Conservation (phyloP, 2,113 vertebrate species). For the Tichodroma muraria region DNA sequence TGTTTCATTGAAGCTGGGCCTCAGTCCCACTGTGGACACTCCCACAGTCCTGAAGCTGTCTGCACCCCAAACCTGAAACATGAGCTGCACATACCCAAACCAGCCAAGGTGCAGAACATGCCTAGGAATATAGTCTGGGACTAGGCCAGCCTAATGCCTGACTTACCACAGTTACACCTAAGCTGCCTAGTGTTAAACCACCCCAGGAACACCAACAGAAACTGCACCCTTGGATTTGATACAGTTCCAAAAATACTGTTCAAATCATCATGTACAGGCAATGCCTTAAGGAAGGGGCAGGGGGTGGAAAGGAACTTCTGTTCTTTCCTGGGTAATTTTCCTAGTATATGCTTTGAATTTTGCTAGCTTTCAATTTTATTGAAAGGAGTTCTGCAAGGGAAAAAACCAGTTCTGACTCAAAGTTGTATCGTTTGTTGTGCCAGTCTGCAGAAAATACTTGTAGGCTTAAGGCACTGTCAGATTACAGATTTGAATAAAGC, state of each 20-base stretch:
- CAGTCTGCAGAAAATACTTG: not conserved
- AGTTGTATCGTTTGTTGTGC: not conserved
- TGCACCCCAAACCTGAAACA: not conserved
- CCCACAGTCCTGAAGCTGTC: not conserved
- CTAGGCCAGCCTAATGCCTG: not conserved
- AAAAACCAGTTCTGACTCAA: not conserved
- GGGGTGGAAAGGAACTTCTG: not conserved
- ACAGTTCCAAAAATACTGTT: not conserved
- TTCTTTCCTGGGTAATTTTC: not conserved
- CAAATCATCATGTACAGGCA: not conserved
- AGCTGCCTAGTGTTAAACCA: not conserved
- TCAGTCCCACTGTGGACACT: not conserved
- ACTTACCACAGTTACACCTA: not conserved
- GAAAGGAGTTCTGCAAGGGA: not conserved
- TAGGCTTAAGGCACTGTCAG: not conserved
- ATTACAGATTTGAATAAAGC: not conserved
- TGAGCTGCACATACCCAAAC: not conserved
- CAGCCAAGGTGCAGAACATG: not conserved
- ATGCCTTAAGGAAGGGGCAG: not conserved
- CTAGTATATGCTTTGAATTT: not conserved
- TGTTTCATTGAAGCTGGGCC: not conserved
- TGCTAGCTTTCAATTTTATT: not conserved
- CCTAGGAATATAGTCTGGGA: not conserved
- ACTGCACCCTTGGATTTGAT: not conserved
- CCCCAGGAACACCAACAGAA: not conserved